A percentile compares a stretch with the other conserved stretches of the same genome.
Conservation (phyloP, 2,113 vertebrate species). For the Pollachius pollachius region DNA sequence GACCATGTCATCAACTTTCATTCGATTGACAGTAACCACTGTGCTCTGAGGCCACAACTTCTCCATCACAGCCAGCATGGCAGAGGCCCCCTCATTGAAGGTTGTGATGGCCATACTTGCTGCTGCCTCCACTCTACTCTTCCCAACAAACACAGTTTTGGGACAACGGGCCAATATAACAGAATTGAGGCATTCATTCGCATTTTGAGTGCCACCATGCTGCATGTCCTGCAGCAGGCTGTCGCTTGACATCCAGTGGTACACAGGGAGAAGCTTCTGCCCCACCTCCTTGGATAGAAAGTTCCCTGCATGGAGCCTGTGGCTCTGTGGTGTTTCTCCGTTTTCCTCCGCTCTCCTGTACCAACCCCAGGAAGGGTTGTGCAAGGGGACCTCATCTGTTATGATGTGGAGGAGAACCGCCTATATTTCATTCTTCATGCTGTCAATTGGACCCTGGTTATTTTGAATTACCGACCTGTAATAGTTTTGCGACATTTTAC, state of each 20-base stretch:
- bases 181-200: conserved; percentile 11
- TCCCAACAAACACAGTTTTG: conserved; percentile 5
- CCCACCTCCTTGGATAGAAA: conserved; percentile 7
- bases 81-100: too few species aligned
- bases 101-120: background rate
- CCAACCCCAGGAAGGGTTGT: conserved; percentile 10
- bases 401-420: conserved; percentile 12
- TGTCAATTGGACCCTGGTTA: conserved; percentile 13
- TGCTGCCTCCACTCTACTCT: conserved; percentile 4
- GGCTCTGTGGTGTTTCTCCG: conserved; percentile 2
- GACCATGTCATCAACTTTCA: too few species aligned
- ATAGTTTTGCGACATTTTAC: conserved; percentile 13
- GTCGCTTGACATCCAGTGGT: conserved; percentile 17
- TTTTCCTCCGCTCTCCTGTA: conserved; percentile 13
- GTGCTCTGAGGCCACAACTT: too few species aligned
- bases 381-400: conserved; percentile 18
- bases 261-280: conserved; percentile 5
- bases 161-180: conserved; percentile 10
- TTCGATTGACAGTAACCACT: too few species aligned
- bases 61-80: too few species aligned
- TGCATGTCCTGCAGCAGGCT: conserved; percentile 8
- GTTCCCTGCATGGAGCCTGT: conserved; percentile 7
- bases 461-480: conserved; percentile 18
- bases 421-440: conserved; percentile 12
- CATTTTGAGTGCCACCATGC: conserved; percentile 10